Evolutionary conservation across 2,113 vertebrate genomes (phyloP), one percentile per base, ranked within the genome.

Genomic region (Anhinga rufa): DNA sequence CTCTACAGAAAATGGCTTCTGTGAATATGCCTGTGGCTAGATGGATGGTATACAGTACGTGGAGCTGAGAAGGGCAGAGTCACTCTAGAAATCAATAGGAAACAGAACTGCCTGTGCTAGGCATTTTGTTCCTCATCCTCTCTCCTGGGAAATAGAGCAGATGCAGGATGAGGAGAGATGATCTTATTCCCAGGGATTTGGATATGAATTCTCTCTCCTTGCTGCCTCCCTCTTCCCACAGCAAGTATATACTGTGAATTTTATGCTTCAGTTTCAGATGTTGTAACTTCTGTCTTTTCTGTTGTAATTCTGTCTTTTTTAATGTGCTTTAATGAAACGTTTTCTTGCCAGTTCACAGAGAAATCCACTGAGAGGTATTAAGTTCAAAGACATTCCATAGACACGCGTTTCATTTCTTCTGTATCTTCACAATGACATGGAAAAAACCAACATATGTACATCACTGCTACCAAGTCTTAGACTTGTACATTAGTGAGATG

Each of bases 71-170:
- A 96, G 84, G 91, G 87, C 95, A 96, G 72, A 95, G 70, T 71
- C 92, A 95, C 70, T 96, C 87, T 90, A 90, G 90, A 96, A 96
- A 96, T 97, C 96, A 82, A 96, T 94, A 94, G 78, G 62, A 94
- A 91, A 82, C 36, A 92, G 82, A 84, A 86, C 93, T 91, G 94
- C 78, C 75, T 90, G 87, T 80, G 82, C 87, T 86, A 34, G 75
- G 68, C 68, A 92, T 91, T 96, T 95, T 87, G 68, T 72, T 93
- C 58, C 87, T 88, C 17, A 69, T 82, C 49, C 58, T 58, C 34
- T 87, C 90, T 93, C 85, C 92, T 80, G 94, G 78, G 92, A 94
- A 93, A 88, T 20, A 80, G 46, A 92, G 84, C 95, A 95, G 89
- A 91, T 88, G 82, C 90, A 76, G 93, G 70, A 49, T 86, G 66